Base-by-base conservation (phyloP, 2,113 vertebrate species). In the Lepus americanus region DNA sequence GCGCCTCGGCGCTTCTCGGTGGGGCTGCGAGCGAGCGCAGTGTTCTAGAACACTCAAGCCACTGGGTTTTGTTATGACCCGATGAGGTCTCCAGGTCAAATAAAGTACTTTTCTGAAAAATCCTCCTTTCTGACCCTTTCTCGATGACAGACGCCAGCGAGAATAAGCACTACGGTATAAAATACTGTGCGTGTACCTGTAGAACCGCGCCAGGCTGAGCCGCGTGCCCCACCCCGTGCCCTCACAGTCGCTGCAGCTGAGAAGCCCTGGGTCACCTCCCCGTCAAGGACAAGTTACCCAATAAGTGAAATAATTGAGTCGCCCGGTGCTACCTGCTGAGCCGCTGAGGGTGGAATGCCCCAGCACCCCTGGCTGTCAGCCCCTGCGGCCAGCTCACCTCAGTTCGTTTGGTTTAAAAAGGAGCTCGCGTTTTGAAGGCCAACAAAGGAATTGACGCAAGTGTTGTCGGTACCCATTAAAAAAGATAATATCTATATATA, bases 321-420 rank as follows among this genome's bases (percentile, higher is more conserved):
- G 22, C 0, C 9, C 70, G 74, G n/a, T 80, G 59, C 27, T 19
- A 69, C 31, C 78, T 79, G 39, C n/a, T n/a, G 11, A 44, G 78
- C 79, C 82, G 53, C 36, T 73, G 63, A 82, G 72, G 78, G 77
- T 76, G 98, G 39, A 44, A 13, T 17, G 23, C 44, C 39, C 61
- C 85, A 87, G 82, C 33, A 67, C 13, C 31, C 51, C 76, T 82
- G 51, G 77, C 12, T 76, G 78, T 69, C 36, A 63, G 77, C 74
- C 79, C 92, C 88, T 73, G 98, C 98, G 98, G 99, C 99, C 99
- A 99, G 99, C 99, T 99, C 99, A 96, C 87, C 74, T 94, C 98
- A 81, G 96, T 98, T 98, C 95, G 97, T 97, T 97, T 98, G 98
- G 98, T 98, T 98, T 98, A 96, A 97, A 96, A 98, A 98, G 97